phyloP scores from a whole-genome alignment of 2,113 vertebrate genomes.

The Siphamia tubifer region DNA sequence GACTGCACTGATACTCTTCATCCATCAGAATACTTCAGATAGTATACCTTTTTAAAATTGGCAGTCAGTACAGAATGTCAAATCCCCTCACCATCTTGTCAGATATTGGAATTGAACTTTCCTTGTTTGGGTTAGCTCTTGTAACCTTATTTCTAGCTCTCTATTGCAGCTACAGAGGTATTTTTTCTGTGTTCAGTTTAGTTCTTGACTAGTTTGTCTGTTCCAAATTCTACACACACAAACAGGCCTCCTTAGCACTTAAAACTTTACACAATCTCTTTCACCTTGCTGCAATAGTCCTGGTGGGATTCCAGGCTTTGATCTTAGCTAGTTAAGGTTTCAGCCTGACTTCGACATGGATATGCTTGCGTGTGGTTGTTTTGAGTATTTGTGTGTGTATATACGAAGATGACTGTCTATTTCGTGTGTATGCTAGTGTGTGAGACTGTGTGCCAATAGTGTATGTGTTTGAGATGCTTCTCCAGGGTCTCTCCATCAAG shows the following conservation, averaged over 20 bases:
- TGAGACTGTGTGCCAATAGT: not conserved
- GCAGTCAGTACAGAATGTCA: constrained; percentile 38
- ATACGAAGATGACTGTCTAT: not conserved
- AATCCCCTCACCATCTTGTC: constrained; percentile 25
- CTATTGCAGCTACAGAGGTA: constrained; percentile 28
- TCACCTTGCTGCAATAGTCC: constrained; percentile 65
- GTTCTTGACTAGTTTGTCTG: constrained; percentile 10
- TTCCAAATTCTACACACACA: constrained; percentile 40
- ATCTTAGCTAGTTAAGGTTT: constrained; percentile 68
- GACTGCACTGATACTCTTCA: constrained; percentile 21
- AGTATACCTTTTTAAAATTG: constrained; percentile 26
- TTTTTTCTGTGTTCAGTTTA: constrained; percentile 39
- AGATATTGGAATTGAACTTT: constrained; percentile 32
- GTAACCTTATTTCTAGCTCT: constrained; percentile 21
- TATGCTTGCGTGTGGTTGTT: constrained; percentile 18
- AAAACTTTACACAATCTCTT: constrained; percentile 45
- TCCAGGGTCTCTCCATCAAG: constrained; percentile 55
- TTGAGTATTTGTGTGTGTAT: not conserved
- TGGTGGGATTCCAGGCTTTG: constrained; percentile 68
- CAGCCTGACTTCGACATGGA: constrained; percentile 27
- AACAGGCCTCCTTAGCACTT: constrained; percentile 28
- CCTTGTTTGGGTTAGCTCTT: constrained; percentile 23
- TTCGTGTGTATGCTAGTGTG: not conserved
- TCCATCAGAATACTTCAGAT: constrained; percentile 42
- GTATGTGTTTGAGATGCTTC: constrained; percentile 30